Percentiles rank a stretch among this genome's conserved stretches.
Conservation (phyloP, 2,888 invertebrate genomes). For the Parnassius glacialis region DNA sequence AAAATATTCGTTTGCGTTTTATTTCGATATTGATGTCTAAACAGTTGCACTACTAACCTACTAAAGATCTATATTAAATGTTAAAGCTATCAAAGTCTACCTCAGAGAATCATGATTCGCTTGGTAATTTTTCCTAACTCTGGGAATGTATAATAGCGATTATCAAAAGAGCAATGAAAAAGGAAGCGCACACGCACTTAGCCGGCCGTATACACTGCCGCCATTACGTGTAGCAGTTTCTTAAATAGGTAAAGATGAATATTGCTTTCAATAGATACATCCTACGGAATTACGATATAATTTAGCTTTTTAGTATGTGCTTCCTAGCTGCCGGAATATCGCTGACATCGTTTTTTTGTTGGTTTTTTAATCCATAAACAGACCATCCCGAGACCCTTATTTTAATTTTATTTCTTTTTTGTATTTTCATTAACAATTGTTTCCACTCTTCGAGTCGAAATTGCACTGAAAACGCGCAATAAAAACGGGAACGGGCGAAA, state of each 20-base stretch:
- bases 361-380: neutral
- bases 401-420: constrained; percentile 1
- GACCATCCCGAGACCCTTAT: neutral
- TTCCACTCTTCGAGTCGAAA: neutral
- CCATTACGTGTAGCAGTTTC: constrained; percentile 29
- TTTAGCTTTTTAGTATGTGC: neutral
- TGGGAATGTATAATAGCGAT: constrained; percentile 21
- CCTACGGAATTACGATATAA: neutral
- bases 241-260: constrained; percentile 3
- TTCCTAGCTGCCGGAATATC: too few species aligned
- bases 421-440: neutral
- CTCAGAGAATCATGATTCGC: neutral
- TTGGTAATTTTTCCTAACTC: neutral
- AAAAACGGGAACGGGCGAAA: constrained; percentile 13
- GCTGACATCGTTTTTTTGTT: too few species aligned
- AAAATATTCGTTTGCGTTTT: too few species aligned
- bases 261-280: constrained; percentile 7
- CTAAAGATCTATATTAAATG: too few species aligned
- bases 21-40: too few species aligned
- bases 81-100: too few species aligned
- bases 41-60: too few species aligned
- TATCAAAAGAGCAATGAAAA: constrained; percentile 48
- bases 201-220: constrained; percentile 34
- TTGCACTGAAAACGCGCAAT: constrained; percentile 7
- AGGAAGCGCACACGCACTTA: constrained; percentile 68